Base-by-base conservation (phyloP, 2,888 invertebrate species). In the Eueremaeus valkanovi region DNA sequence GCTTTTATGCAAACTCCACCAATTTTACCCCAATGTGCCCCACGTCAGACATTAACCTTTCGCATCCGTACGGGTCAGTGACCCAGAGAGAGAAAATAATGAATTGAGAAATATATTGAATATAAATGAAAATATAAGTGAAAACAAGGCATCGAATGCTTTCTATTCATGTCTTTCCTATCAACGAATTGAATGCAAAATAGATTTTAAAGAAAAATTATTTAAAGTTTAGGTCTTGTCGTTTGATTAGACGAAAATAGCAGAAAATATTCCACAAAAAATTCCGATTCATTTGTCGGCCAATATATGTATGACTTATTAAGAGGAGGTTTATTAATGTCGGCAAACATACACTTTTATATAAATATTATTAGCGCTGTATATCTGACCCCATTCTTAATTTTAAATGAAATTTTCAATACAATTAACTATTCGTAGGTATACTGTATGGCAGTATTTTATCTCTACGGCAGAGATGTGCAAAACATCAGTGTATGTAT, bases 371-470 rank as follows among this genome's bases (percentile, higher is more conserved):
- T 27, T 58, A 16, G 31, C 40, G 24, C 8, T 68, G 11, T 36
- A 24, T 36, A 36, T 36, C 36, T 68, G 40, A 68, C 63, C 63
- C 33, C 16, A 63, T 63, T 63, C 33, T 68, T 68, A 68, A 40
- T 68, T 68, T 68, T 40, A 68, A 68, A 68, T 68, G 21, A 68
- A 68, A 68, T 68, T 40, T 68, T 40, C 68, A 68, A 36, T 51
- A 21, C 51, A 51, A 11, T 51, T 16, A 51, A 51, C 51, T 9
- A 6, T 51, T 51, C 36, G 5, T 8, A 8, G 6, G 36, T 36
- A 36, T 36, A 36, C 11, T 36, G 5, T 5, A 36, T 36, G 11
- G 5, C 6, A 36, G 36, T 36, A 8, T 36, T 36, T 42, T 11
- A 11, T 42, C 8, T 42, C 42, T 42, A 11, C 42, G 8, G 13